Evolutionary conservation across 2,888 invertebrate genomes (phyloP), one percentile per base, ranked within the genome.

Genomic region (Ophioninae sp.): DNA sequence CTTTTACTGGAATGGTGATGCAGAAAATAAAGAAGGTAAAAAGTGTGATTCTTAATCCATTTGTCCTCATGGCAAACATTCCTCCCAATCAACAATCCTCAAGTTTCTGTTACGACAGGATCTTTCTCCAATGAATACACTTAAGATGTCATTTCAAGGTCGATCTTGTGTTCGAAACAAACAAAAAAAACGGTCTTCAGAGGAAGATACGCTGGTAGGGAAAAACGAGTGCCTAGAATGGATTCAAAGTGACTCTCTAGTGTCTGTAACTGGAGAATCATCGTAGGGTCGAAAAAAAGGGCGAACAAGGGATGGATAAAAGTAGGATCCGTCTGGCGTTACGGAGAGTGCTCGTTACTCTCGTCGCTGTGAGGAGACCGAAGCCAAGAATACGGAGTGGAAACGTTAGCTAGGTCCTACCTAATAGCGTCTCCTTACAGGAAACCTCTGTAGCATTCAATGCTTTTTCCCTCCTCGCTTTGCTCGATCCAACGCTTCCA

Each of bases 401-500:
- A 70, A 68, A 78, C 75, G 68, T 30, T 61, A 62, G 56, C 44
- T 76, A 74, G 74, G 61, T 80, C 68, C 76, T 73, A 74, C 79
- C 79, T 82, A 82, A 85, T 82, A 80, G 80, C 83, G 77, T 85
- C 65, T 83, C 61, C 74, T 78, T 74, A 73, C 80, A 80, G 77
- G 69, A 80, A 59, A 64, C 75, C 76, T 79, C 56, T 62, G 17
- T n/a, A 10, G 3, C n/a, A 30, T 20, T 68, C 50, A 79, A 67
- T 69, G 70, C 67, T 70, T 78, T 61, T 82, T 75, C 79, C 23
- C 7, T 64, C 13, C 6, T 64, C 13, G 8, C 64, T 64, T 37
- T 59, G n/a, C 59, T 59, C 59, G 17, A 7, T 20, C 21, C 59
- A 21, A 7, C 21, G n/a, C 59, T 21, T 59, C 59, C 7, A 59